A percentile compares a stretch with the other conserved stretches of the same genome.
Evolutionary conservation across 2,113 vertebrate genomes (phyloP).

Genomic region (Rhabdornis inornatus): DNA sequence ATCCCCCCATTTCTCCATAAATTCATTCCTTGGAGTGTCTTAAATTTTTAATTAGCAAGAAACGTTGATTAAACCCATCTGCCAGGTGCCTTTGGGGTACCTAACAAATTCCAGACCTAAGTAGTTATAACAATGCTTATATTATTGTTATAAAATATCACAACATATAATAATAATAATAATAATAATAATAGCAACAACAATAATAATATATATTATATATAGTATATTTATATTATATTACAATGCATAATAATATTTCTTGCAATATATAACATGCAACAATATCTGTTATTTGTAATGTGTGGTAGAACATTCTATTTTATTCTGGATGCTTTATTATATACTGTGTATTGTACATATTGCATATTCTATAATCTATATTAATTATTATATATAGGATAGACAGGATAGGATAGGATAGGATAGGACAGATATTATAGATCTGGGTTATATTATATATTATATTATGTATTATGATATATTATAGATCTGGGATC

Average conservation of each 20-base stretch:
- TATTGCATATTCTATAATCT: neutral
- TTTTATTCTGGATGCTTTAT: neutral
- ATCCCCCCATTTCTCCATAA: rapidly evolving
- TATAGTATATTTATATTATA: neutral
- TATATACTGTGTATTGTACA: neutral
- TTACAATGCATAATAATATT: too few species aligned
- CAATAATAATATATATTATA: too few species aligned
- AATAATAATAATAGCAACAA: too few species aligned
- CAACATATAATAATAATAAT: too few species aligned
- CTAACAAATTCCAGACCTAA: neutral
- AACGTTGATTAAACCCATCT: neutral
- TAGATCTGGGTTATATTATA: too few species aligned
- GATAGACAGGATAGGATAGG: neutral
- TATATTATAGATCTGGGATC: neutral
- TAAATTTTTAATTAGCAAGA: neutral
- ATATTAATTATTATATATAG: neutral
- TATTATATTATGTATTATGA: neutral
- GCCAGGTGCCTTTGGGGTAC: neutral
- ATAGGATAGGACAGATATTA: neutral
- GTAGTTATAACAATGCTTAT: neutral
- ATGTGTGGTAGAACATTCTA: neutral
- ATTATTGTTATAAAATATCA: neutral
- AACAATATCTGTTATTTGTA: neutral
- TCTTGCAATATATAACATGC: rapidly evolving
- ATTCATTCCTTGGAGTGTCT: neutral